Conservation (phyloP, 2,888 invertebrate species). For the Erebia epiphron region DNA sequence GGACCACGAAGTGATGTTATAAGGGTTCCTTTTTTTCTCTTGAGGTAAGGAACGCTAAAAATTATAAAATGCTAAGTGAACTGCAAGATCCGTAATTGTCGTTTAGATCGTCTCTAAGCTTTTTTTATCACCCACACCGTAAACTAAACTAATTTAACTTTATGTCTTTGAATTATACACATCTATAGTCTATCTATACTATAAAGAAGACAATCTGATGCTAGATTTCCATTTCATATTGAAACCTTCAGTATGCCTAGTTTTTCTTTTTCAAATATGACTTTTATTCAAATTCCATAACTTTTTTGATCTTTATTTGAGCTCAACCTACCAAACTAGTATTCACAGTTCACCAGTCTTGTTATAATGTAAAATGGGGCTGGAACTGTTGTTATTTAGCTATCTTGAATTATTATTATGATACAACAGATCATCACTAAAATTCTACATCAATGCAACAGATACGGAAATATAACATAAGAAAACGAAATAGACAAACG, state of each 20-base stretch:
- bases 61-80: conserved; percentile 17
- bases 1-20: too few species aligned
- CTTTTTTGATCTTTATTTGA: too few species aligned
- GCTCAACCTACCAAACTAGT: too few species aligned
- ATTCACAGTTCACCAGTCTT: neutral
- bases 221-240: neutral
- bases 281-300: too few species aligned
- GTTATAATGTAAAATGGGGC: too few species aligned
- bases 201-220: neutral
- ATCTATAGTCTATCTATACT: neutral
- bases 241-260: neutral
- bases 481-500: too few species aligned
- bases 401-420: too few species aligned
- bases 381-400: too few species aligned
- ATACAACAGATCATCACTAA: too few species aligned
- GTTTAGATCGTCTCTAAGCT: neutral
- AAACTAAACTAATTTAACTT: conserved; percentile 1
- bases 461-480: too few species aligned
- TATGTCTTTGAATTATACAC: neutral
- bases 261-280: neutral
- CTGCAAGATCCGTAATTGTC: conserved; percentile 9
- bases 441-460: too few species aligned
- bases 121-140: neutral
- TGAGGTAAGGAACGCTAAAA: neutral
- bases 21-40: too few species aligned